Base-by-base conservation (phyloP, 1,140 invertebrate genomes). In the Myzus persicae region DNA sequence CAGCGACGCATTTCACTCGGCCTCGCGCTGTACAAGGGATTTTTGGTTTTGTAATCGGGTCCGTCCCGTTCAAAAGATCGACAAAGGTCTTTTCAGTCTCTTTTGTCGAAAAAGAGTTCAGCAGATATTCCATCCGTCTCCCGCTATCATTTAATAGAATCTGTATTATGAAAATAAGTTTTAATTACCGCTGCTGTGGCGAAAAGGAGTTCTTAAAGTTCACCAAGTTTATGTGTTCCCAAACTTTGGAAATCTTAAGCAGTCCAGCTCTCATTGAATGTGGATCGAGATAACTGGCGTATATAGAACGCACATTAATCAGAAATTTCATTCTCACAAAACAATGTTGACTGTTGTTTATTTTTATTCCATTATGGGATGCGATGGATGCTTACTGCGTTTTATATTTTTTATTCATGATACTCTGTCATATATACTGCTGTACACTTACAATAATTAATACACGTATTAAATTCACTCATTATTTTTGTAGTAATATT, bases 71-170 rank as follows among this genome's bases (percentile, higher is more conserved):
- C 91, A 51, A 40, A 84, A 92, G 67, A 91, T 91, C 90, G 90
- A 91, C 90, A 91, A 91, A 91, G 90, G 42, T 44, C 90, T 91
- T 67, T 67, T 67, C 59, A 67, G 59, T 67, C 59, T 67, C 59
- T 67, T 91, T 92, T 84, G 91, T 82, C 81, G 36, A 20, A 92
- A 92, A 92, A 92, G 54, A 92, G 76, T 92, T 84, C 44, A 40
- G 42, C 24, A 91, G 42, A 82, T 40, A 92, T 84, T 81, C 54
- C 90, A 59, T 76, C n/a, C 40, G 40, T 46, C n/a, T 38, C 22
- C 76, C 22, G 46, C 48, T 92, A 92, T 92, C 91, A 82, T 92
- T 92, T 92, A 92, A 92, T 92, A 84, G 91, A 92, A 92, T 92
- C 91, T 59, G 44, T 42, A 92, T 81, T 92, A 92, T 92, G 91